These are phyloP conservation scores for Cataglyphis rosenhaueri DNA, from an alignment of 2,888 invertebrate species.

Conservation along the genomic window DNA sequence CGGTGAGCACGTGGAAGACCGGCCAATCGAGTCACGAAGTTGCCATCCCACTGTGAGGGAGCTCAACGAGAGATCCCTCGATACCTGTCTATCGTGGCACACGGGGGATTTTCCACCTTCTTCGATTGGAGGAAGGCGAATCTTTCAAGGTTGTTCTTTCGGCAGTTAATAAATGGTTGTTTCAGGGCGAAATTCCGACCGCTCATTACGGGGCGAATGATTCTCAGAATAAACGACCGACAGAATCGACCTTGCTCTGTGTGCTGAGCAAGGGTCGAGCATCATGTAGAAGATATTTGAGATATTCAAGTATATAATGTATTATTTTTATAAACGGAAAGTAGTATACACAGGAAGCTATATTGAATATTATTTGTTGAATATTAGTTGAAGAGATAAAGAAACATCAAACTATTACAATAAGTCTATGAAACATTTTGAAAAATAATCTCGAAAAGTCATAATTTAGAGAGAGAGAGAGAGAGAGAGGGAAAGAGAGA, in stretches of 20 bases:
- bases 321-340: background rate
- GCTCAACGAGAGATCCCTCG: background rate
- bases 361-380: background rate
- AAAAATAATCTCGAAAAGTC: background rate
- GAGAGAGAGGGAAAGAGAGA: background rate
- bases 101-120: slow-evolving; percentile 20
- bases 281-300: background rate
- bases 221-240: background rate
- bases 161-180: background rate
- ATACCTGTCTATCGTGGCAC: slow-evolving; percentile 10
- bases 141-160: background rate
- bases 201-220: background rate
- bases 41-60: slow-evolving; percentile 53
- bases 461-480: background rate
- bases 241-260: background rate
- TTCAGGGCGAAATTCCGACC: background rate
- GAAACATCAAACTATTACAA: background rate
- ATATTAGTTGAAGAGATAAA: background rate
- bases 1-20: slow-evolving; percentile 76
- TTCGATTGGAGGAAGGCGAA: background rate
- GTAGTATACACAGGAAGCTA: background rate
- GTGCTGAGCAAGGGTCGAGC: background rate
- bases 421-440: background rate
- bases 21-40: slow-evolving; percentile 71
- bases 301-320: background rate